Conservation (phyloP, 1,140 invertebrate species). For the Hylaeus volcanicus region DNA sequence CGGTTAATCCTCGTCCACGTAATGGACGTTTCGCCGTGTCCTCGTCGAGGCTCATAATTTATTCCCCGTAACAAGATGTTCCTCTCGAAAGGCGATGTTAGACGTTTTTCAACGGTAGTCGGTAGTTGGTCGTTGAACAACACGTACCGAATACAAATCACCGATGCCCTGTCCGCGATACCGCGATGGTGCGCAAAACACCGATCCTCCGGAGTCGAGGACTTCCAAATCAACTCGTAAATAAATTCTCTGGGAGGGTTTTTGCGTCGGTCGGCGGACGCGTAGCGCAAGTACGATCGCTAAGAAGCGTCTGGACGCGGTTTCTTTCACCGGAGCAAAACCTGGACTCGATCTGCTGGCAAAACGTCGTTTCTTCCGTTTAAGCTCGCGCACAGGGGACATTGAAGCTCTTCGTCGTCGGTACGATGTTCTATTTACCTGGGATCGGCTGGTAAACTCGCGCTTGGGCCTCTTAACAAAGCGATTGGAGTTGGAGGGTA, state of each 20-base stretch:
- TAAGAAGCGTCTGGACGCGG: constrained; percentile 8
- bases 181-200: constrained; percentile 14
- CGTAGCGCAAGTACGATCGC: neutral
- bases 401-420: constrained; percentile 1
- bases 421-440: neutral
- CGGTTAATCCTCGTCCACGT: neutral
- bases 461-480: neutral
- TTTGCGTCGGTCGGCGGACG: constrained; percentile 10
- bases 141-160: constrained; percentile 47
- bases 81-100: constrained; percentile 24
- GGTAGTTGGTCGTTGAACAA: constrained; percentile 19
- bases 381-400: neutral
- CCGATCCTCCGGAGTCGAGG: neutral
- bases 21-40: constrained; percentile 6
- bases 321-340: constrained; percentile 27
- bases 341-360: constrained; percentile 2
- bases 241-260: constrained; percentile 33
- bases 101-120: constrained; percentile 22
- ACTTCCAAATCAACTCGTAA: constrained; percentile 39
- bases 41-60: constrained; percentile 13
- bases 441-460: neutral
- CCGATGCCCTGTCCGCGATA: neutral
- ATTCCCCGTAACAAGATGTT: constrained; percentile 39
- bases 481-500: too few species aligned
- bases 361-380: constrained; percentile 12